Percentiles rank a stretch among this genome's conserved stretches.
Conservation (phyloP, 1,140 invertebrate genomes). For the Caerostris darwini region DNA sequence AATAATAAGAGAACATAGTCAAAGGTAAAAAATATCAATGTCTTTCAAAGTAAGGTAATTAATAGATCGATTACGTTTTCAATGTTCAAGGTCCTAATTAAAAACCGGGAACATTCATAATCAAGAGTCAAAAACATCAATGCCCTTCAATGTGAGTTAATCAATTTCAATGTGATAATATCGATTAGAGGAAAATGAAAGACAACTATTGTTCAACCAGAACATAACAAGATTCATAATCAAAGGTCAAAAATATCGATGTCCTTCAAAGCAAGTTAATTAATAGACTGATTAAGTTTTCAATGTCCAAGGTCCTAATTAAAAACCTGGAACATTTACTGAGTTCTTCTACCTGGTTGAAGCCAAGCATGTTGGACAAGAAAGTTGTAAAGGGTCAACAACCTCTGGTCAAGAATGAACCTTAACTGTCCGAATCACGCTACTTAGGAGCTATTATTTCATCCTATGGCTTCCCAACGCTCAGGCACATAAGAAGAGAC, state of each 20-base stretch:
- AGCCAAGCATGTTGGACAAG: background rate
- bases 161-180: too few relatives aligned
- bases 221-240: too few relatives aligned
- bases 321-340: background rate
- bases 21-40: background rate
- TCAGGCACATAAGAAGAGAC: background rate
- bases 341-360: background rate
- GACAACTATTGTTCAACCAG: too few relatives aligned
- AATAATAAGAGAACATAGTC: too few relatives aligned
- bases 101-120: background rate
- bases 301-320: background rate
- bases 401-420: background rate
- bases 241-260: background rate
- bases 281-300: background rate
- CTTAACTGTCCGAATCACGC: background rate
- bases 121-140: too few relatives aligned
- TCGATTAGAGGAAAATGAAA: too few relatives aligned
- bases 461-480: background rate
- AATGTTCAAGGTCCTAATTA: background rate
- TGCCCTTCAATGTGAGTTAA: too few relatives aligned
- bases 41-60: background rate
- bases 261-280: background rate
- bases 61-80: background rate
- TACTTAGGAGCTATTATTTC: conserved; percentile 5
- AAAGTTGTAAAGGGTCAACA: background rate